Conservation (phyloP, 2,888 invertebrate species). For the Nasonia oneida region DNA sequence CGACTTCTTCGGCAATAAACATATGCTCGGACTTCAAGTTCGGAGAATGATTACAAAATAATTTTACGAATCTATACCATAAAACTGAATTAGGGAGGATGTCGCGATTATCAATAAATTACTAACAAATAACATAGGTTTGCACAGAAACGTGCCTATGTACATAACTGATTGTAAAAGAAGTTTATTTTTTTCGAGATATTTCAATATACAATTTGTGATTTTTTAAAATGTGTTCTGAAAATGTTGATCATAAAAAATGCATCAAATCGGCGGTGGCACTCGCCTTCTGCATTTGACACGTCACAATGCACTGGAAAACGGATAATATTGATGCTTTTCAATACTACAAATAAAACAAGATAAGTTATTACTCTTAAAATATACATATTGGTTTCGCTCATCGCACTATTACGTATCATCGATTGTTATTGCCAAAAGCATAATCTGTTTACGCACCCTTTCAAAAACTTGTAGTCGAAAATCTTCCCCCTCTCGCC, state of each 20-base stretch:
- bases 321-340: slow-evolving; percentile 52
- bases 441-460: slow-evolving; percentile 72
- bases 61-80: no score
- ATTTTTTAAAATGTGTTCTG: not conserved
- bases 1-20: no score
- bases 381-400: not conserved
- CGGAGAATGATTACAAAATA: no score
- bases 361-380: not conserved
- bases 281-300: not conserved
- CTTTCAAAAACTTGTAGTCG: slow-evolving; percentile 81
- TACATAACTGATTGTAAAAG: no score
- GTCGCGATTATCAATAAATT: no score
- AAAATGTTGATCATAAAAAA: not conserved
- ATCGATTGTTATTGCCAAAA: not conserved
- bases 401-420: not conserved
- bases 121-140: no score
- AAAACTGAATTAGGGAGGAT: no score
- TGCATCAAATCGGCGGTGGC: not conserved
- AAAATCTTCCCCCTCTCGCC: slow-evolving; percentile 85
- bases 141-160: no score
- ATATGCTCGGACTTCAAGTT: no score
- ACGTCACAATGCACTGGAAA: not conserved
- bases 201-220: no score
- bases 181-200: no score
- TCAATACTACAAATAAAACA: slow-evolving; percentile 46